Evolutionary conservation across 2,113 vertebrate species (phyloP), one percentile per base, ranked within the genome.

Genomic region (Formicarius rufipectus): DNA sequence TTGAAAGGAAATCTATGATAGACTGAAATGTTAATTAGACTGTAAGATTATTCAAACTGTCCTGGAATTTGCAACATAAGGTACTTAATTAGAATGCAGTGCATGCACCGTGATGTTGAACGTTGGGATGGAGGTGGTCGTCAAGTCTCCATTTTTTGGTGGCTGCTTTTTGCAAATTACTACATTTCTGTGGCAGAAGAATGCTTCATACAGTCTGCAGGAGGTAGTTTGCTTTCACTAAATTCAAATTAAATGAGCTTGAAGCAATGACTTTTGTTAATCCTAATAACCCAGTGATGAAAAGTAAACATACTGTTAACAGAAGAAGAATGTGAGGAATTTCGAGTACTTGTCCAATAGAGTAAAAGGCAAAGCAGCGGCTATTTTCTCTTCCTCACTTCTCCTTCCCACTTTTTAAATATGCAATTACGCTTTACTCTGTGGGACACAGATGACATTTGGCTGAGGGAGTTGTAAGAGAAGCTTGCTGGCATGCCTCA

Each of bases 281-380:
- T 98, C 98, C 98, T 97, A 98, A 98, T 98, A 98, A 98, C 93
- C 96, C 87, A 88, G 95, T 96, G 98, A 98, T 99, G 98, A 98
- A 98, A 98, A 98, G 98, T 98, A 98, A 98, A 98, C 98, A 98
- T 81, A 97, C 98, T 98, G 98, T 98, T 98, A 98, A 98, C 97
- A 92, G 95, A 95, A 96, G 97, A 98, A 98, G 98, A 98, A 99
- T 98, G 98, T 97, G 97, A 98, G 97, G 98, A 99, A 99, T 99
- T 98, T 98, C 98, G 98, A 99, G 98, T 98, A 98, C 98, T 99
- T 98, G 97, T 97, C 97, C 98, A 98, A 98, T 96, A 96, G 97
- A 97, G 93, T 97, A 94, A 95, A 98, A 98, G 96, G 96, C 98
- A 93, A 93, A 97, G 88, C 93, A 89, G 93, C 60, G 94, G 94